Evolutionary conservation across 2,888 invertebrate species (phyloP).

Genomic region (Chironomus tentans): DNA sequence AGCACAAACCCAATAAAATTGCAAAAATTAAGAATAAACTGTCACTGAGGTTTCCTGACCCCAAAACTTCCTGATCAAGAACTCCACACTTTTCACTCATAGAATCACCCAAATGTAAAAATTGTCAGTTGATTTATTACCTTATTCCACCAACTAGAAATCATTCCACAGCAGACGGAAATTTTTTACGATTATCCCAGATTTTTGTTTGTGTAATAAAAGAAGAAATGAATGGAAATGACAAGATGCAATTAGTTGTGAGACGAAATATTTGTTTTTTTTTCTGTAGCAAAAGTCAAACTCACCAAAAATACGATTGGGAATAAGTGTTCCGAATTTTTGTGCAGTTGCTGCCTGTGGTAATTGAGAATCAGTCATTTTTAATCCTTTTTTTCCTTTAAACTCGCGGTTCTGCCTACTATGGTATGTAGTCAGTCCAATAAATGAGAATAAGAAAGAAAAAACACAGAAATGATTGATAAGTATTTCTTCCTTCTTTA

Average conservation of each 20-base stretch:
- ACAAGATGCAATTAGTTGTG: slow-evolving; percentile 20
- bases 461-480: not conserved
- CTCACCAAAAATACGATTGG: slow-evolving; percentile 92
- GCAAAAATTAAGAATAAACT: no score
- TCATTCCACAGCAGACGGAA: not conserved
- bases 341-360: slow-evolving; percentile 34
- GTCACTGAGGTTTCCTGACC: no score
- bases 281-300: not conserved
- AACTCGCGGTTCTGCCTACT: not conserved
- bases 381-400: slow-evolving; percentile 12
- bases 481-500: not conserved
- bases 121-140: slow-evolving; percentile 18
- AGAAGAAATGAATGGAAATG: slow-evolving; percentile 18
- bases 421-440: not conserved
- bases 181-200: not conserved
- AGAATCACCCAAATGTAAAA: not conserved
- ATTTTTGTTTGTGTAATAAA: not conserved
- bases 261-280: not conserved
- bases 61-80: no score
- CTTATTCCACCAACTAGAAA: slow-evolving; percentile 25
- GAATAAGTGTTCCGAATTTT: slow-evolving; percentile 75
- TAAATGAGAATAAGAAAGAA: not conserved
- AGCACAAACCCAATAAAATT: no score
- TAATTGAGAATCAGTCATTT: slow-evolving; percentile 26
- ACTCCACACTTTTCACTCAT: not conserved